Percentiles rank a stretch among this genome's conserved stretches.
Evolutionary conservation across 2,888 invertebrate species (phyloP).

Genomic region (Ephialtes manifestator): DNA sequence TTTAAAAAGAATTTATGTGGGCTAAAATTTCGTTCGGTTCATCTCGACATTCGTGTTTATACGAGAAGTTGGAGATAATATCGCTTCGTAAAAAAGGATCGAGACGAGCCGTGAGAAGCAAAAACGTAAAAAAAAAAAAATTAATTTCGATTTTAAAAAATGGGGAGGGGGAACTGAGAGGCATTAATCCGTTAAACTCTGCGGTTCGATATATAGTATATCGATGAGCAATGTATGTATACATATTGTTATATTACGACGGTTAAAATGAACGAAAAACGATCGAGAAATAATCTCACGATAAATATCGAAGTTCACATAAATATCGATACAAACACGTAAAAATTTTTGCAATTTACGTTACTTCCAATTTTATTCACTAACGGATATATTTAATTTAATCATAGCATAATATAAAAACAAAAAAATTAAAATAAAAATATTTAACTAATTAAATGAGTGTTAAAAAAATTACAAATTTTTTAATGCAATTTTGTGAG

Average conservation of each 20-base stretch:
- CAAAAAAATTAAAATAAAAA: too few relatives aligned
- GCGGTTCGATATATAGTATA: slow-evolving; percentile 22
- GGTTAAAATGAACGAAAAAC: slow-evolving; percentile 46
- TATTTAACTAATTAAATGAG: too few relatives aligned
- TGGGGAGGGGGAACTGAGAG: neutral
- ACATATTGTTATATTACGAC: slow-evolving; percentile 1
- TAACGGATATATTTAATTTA: too few relatives aligned
- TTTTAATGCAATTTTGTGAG: too few relatives aligned
- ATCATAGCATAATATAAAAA: too few relatives aligned
- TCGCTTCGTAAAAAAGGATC: slow-evolving; percentile 12
- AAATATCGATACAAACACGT: neutral
- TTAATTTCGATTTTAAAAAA: slow-evolving; percentile 53
- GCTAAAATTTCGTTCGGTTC: neutral
- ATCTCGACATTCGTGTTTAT: neutral
- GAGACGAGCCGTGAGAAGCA: neutral
- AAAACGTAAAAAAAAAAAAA: slow-evolving; percentile 42
- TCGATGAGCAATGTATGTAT: slow-evolving; percentile 10
- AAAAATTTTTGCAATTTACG: too few relatives aligned
- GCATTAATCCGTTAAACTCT: slow-evolving; percentile 53
- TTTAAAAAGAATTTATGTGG: neutral
- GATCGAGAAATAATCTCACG: slow-evolving; percentile 61
- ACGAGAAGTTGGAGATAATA: slow-evolving; percentile 20
- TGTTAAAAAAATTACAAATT: too few relatives aligned
- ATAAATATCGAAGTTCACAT: slow-evolving; percentile 59
- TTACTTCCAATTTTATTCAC: too few relatives aligned